Conservation (phyloP, 2,888 invertebrate genomes). For the Eristalis arbustorum region DNA sequence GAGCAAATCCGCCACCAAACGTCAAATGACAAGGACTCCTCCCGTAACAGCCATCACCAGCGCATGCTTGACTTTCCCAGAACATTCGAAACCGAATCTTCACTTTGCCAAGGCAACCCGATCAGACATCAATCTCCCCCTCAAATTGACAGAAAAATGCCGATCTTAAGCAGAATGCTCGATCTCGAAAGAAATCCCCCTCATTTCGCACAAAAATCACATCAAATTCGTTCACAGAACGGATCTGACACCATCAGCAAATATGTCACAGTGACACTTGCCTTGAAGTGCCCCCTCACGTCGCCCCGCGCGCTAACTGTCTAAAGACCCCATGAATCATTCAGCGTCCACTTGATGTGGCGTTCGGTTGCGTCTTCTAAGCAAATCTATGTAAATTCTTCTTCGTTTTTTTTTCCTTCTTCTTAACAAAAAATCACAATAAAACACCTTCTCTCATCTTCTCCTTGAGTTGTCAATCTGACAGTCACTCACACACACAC, state of each 20-base stretch:
- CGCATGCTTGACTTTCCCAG: too few species aligned
- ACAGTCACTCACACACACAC: background rate
- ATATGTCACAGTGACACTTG: background rate
- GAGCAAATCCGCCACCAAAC: too few species aligned
- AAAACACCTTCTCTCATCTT: background rate
- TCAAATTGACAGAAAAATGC: too few species aligned
- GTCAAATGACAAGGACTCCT: too few species aligned
- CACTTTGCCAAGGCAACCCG: too few species aligned
- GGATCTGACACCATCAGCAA: background rate
- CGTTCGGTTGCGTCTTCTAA: background rate
- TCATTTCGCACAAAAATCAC: background rate
- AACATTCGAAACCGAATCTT: too few species aligned
- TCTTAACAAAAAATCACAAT: background rate
- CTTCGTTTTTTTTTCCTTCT: background rate
- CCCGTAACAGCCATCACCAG: too few species aligned
- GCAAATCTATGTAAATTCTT: background rate
- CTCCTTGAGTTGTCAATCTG: constrained; percentile 29
- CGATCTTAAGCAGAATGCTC: too few species aligned
- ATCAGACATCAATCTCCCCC: too few species aligned
- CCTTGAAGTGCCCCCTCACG: background rate
- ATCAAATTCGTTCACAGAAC: too few species aligned
- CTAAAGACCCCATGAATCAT: background rate
- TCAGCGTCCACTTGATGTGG: background rate
- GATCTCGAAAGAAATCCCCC: background rate
- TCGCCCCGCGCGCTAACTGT: background rate